A percentile compares a stretch with the other conserved stretches of the same genome.
Evolutionary conservation across 1,140 invertebrate genomes (phyloP).

Genomic region (Rhagoletis pomonella): DNA sequence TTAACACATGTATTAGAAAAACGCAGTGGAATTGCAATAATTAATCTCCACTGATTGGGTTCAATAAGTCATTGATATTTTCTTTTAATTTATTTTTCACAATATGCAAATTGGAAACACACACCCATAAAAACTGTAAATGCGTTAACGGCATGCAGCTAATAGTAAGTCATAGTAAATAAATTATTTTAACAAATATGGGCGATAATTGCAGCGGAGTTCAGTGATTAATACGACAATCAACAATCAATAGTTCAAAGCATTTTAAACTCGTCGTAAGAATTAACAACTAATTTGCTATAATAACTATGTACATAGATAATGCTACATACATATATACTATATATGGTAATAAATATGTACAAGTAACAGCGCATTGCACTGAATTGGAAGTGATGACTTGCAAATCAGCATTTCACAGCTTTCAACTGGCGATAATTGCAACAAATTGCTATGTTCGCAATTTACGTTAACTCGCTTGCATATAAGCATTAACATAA

Average conservation of each 20-base stretch:
- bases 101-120: neutral
- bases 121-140: neutral
- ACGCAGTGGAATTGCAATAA: neutral
- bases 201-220: constrained; percentile 39
- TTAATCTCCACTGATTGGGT: neutral
- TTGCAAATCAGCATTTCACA: constrained; percentile 50
- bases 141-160: neutral
- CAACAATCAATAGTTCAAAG: constrained; percentile 36
- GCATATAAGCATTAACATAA: neutral
- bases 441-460: constrained; percentile 13
- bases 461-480: neutral
- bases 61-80: constrained; percentile 24
- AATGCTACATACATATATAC: neutral
- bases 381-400: constrained; percentile 35
- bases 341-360: neutral
- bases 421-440: constrained; percentile 50
- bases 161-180: neutral
- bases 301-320: constrained; percentile 23
- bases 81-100: neutral
- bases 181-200: constrained; percentile 6
- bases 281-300: constrained; percentile 49
- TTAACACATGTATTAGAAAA: no score
- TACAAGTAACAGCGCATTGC: constrained; percentile 8
- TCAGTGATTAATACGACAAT: constrained; percentile 42
- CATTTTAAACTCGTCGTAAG: constrained; percentile 29